A percentile compares a stretch with the other conserved stretches of the same genome.
These are phyloP conservation scores for Lagopus muta DNA, from an alignment of 2,113 vertebrate genomes.

Conservation along the genomic window DNA sequence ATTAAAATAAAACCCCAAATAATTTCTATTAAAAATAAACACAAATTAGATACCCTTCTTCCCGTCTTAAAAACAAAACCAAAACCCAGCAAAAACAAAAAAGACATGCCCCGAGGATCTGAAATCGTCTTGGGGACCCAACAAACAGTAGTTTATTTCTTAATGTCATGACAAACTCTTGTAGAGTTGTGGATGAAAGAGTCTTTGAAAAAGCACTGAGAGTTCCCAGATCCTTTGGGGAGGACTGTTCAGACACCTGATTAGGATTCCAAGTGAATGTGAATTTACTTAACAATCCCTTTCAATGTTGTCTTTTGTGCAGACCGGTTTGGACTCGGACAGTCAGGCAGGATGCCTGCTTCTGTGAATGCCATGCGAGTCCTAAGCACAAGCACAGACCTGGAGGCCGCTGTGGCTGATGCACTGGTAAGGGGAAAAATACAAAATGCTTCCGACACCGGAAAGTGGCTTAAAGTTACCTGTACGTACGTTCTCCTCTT, in stretches of 20 bases:
- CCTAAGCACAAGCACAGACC: slow-evolving; percentile 94
- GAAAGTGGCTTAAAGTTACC: slow-evolving; percentile 61
- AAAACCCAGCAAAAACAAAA: neutral
- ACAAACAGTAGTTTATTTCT: slow-evolving; percentile 34
- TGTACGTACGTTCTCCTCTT: slow-evolving; percentile 59
- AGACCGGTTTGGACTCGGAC: slow-evolving; percentile 96
- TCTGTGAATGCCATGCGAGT: slow-evolving; percentile 95
- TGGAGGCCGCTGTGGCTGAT: slow-evolving; percentile 96
- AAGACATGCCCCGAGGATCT: neutral
- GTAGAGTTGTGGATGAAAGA: slow-evolving; percentile 18
- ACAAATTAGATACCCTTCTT: neutral
- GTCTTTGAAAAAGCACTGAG: slow-evolving; percentile 22
- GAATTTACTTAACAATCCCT: slow-evolving; percentile 64
- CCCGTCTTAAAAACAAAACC: neutral
- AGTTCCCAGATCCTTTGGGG: slow-evolving; percentile 43
- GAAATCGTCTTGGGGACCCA: neutral
- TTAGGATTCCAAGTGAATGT: slow-evolving; percentile 50
- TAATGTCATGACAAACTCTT: neutral
- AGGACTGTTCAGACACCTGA: slow-evolving; percentile 32
- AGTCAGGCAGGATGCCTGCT: slow-evolving; percentile 92
- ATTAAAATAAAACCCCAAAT: neutral
- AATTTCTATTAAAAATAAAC: neutral
- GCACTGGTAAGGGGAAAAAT: slow-evolving; percentile 89
- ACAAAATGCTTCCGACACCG: slow-evolving; percentile 63
- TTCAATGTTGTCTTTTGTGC: slow-evolving; percentile 72